Percentiles rank a stretch among this genome's conserved stretches.
phyloP scores from a whole-genome alignment of 2,797 vertebrate species.

The Emydoidea blandingii region DNA sequence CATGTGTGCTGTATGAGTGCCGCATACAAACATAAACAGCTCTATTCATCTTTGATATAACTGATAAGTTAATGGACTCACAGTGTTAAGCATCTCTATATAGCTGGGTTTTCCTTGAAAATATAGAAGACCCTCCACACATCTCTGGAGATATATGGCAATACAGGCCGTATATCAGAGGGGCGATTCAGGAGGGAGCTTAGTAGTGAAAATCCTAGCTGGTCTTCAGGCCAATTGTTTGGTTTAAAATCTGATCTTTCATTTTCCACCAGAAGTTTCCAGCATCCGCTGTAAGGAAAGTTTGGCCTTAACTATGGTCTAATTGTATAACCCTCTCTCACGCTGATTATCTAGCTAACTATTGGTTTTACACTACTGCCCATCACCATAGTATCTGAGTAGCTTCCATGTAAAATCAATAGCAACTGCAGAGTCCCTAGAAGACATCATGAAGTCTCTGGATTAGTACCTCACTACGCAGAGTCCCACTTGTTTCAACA shows the following conservation, averaged over 20 bases:
- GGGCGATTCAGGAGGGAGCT: background rate
- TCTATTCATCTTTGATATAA: background rate
- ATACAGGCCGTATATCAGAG: background rate
- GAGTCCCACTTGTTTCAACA: background rate
- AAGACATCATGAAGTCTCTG: background rate
- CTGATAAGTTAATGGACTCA: background rate
- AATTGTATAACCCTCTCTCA: background rate
- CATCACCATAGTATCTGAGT: background rate
- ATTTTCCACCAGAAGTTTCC: background rate
- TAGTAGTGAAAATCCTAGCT: background rate
- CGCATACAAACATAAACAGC: background rate
- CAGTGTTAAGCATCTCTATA: background rate
- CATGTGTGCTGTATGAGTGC: background rate
- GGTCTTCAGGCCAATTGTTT: background rate
- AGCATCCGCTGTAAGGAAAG: background rate
- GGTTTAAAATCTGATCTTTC: background rate
- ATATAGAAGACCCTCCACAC: background rate
- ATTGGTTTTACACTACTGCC: background rate
- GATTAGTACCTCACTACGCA: background rate
- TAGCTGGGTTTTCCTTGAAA: background rate
- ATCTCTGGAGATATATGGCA: background rate
- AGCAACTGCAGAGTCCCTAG: background rate
- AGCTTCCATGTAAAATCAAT: background rate
- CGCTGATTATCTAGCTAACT: background rate
- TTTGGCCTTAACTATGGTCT: background rate